These are phyloP conservation scores for Gisinianus flammeolus DNA, from an alignment of 2,888 invertebrate genomes.

Conservation along the genomic window DNA sequence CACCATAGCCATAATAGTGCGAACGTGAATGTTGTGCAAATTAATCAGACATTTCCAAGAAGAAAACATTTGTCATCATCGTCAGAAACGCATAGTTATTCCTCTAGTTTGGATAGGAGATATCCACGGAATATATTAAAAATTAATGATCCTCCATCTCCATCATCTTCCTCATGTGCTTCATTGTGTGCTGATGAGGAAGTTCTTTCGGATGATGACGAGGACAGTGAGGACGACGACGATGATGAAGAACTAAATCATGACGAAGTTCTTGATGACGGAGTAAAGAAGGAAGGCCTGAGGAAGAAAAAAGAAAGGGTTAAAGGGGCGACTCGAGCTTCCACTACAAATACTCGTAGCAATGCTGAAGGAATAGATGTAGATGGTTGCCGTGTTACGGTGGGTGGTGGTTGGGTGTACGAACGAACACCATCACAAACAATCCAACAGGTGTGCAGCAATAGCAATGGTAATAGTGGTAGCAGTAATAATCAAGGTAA, in stretches of 20 bases:
- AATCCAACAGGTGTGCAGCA: neutral
- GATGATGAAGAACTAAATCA: constrained; percentile 18
- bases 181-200: neutral
- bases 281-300: too few relatives aligned
- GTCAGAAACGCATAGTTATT: neutral
- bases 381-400: neutral
- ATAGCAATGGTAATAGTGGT: constrained; percentile 11
- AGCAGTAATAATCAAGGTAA: constrained; percentile 38
- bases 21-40: constrained; percentile 28
- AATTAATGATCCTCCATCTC: constrained; percentile 7
- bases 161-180: constrained; percentile 8
- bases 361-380: neutral
- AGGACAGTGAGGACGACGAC: constrained; percentile 3
- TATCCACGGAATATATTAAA: constrained; percentile 20
- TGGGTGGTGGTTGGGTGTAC: neutral
- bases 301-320: constrained; percentile 33
- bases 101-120: constrained; percentile 20
- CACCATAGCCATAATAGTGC: too few relatives aligned
- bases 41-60: constrained; percentile 36
- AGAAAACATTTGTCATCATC: neutral
- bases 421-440: neutral
- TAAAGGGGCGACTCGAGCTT: neutral
- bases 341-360: neutral
- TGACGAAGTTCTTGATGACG: neutral
- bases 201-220: neutral